Percentiles rank a stretch among this genome's conserved stretches.
Evolutionary conservation across 2,113 vertebrate genomes (phyloP).

Genomic region (Chloropsis cyanopogon): DNA sequence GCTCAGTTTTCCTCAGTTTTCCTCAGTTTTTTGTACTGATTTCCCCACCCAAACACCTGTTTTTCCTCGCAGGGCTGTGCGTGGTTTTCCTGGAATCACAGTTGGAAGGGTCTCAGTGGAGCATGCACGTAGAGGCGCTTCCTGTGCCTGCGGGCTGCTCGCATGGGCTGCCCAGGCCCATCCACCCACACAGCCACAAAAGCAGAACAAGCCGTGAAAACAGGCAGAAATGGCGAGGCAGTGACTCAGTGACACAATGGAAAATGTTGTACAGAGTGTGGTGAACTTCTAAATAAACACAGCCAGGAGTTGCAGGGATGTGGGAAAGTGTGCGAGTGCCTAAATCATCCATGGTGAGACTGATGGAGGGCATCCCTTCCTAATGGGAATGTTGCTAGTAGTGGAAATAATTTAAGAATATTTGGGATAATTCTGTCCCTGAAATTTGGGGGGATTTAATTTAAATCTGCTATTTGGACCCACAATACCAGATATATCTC

Average conservation of each 20-base stretch:
- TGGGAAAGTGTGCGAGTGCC: accelerated
- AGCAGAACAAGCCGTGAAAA: slow-evolving; percentile 39
- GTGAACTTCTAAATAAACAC: accelerated
- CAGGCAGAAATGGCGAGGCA: background rate
- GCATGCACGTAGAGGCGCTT: background rate
- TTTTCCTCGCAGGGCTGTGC: background rate
- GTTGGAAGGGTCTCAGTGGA: slow-evolving; percentile 34
- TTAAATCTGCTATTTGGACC: background rate
- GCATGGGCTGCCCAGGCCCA: background rate
- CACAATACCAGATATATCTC: background rate
- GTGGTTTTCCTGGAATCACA: slow-evolving; percentile 52
- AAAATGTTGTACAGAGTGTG: background rate
- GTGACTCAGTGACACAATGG: background rate
- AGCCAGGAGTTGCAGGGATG: background rate
- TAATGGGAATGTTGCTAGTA: background rate
- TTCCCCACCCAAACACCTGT: background rate
- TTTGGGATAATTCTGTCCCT: background rate
- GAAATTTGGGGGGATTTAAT: background rate
- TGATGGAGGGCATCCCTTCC: background rate
- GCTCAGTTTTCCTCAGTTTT: background rate
- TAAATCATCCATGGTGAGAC: background rate
- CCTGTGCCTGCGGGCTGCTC: background rate
- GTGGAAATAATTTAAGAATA: background rate
- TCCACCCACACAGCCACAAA: slow-evolving; percentile 53
- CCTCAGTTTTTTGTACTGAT: accelerated